Percentiles rank a stretch among this genome's conserved stretches.
These are phyloP conservation scores for Otis tarda DNA, from an alignment of 2,113 vertebrate genomes.

Conservation along the genomic window DNA sequence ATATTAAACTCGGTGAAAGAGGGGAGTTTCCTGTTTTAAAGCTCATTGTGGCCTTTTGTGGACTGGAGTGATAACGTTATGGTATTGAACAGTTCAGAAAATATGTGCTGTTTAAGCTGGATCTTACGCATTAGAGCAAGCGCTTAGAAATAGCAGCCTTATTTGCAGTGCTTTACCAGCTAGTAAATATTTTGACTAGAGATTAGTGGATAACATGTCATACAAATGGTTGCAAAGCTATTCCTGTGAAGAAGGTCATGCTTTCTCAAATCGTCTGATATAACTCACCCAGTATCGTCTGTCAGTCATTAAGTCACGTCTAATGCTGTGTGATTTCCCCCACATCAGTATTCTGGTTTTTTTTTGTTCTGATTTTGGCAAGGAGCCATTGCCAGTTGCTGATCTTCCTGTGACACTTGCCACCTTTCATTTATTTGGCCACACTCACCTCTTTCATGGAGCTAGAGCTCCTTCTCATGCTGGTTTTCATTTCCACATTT, in stretches of 20 bases:
- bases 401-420: not conserved
- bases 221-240: slow-evolving; percentile 41
- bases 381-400: not conserved
- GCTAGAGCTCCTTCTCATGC: slow-evolving; percentile 25
- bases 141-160: slow-evolving; percentile 35
- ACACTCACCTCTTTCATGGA: not conserved
- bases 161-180: slow-evolving; percentile 53
- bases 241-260: slow-evolving; percentile 41
- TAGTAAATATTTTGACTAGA: slow-evolving; percentile 74
- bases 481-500: not conserved
- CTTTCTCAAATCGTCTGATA: not conserved
- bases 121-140: slow-evolving; percentile 9
- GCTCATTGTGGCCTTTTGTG: slow-evolving; percentile 26
- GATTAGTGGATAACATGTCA: slow-evolving; percentile 53
- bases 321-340: not conserved
- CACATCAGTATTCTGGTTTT: not conserved
- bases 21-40: not conserved
- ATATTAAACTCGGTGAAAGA: not conserved
- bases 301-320: not conserved
- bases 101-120: slow-evolving; percentile 14
- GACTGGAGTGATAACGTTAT: not conserved
- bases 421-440: not conserved
- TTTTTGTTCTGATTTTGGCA: not conserved
- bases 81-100: slow-evolving; percentile 30
- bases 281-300: not conserved